Evolutionary conservation across 2,888 invertebrate genomes (phyloP), one percentile per base, ranked within the genome.

Genomic region (Liopterus haemorrhoidalis): DNA sequence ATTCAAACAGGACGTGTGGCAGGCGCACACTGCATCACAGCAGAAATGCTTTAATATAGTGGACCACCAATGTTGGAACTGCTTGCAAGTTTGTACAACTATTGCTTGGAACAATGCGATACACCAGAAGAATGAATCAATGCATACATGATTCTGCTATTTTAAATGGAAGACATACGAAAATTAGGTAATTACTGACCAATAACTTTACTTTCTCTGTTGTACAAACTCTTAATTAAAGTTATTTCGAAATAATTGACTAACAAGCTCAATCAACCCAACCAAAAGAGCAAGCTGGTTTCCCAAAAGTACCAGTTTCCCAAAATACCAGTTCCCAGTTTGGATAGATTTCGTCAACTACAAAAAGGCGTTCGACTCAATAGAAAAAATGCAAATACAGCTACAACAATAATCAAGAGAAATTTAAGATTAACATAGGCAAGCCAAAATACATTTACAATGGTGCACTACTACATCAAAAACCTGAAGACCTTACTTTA

Each of bases 241-340:
- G 48, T 54, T n/a, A 44, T 52, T 11, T 49, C 49, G 12, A 54
- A 50, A 3, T 37, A 50, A 28, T 27, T 54, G 15, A 25, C 14
- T 14, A 16, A 32, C 6, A 54, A 52, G 39, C 45, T 54, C 11
- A 50, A 54, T 35, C 28, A 25, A 18, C 44, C 31, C 54, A 53
- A 33, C 41, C 49, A 22, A 18, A 31, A 8, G 53, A 55, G 38
- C 48, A 49, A 38, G 49, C 53, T n/a, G 54, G 48, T 14, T 48
- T 53, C 30, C 22, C 45, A 32, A 21, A 24, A 27, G 40, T 33
- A 4, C 49, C 32, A 28, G 48, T 43, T 21, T 48, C 51, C 1
- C 49, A 18, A 50, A 52, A 31, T 51, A 54, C 28, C 46, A 46
- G 22, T 20, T 33, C 11, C 46, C 43, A 31, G 11, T 46, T 4